Conservation (phyloP, 1,140 invertebrate genomes). For the Halyomorpha halys region DNA sequence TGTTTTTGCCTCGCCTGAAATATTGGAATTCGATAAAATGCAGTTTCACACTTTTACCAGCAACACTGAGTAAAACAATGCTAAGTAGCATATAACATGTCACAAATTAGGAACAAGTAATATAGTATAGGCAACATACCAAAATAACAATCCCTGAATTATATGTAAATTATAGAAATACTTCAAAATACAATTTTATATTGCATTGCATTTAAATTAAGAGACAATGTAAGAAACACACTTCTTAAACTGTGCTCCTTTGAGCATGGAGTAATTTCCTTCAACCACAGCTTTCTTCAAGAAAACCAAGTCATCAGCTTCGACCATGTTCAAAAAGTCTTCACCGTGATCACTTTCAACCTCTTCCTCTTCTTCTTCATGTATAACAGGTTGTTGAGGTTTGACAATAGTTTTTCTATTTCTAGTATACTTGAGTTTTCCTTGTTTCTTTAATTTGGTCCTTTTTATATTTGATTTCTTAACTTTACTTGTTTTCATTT, state of each 20-base stretch:
- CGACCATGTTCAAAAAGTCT: constrained; percentile 52
- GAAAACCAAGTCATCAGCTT: constrained; percentile 52
- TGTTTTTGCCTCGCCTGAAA: too few species aligned
- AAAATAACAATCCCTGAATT: too few species aligned
- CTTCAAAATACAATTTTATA: too few species aligned
- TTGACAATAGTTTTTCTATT: constrained; percentile 34
- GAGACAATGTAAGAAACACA: constrained; percentile 22
- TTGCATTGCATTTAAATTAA: too few species aligned
- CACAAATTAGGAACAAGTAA: too few species aligned
- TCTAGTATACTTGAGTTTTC: constrained; percentile 46
- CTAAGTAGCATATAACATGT: too few species aligned
- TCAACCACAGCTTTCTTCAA: constrained; percentile 43
- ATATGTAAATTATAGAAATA: too few species aligned
- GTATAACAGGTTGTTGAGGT: constrained; percentile 34
- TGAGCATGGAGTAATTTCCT: constrained; percentile 41
- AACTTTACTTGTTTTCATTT: constrained; percentile 31
- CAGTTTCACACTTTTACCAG: too few species aligned
- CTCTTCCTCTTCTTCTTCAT: constrained; percentile 34
- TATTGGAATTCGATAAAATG: too few species aligned
- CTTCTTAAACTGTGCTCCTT: constrained; percentile 31
- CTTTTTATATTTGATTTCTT: constrained; percentile 52
- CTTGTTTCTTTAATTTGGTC: constrained; percentile 49
- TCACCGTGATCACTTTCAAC: constrained; percentile 44
- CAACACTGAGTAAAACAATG: too few species aligned
- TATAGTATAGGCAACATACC: too few species aligned